Percentiles rank a stretch among this genome's conserved stretches.
Evolutionary conservation across 1,140 invertebrate genomes (phyloP).

Genomic region (Diploscapter pachys): DNA sequence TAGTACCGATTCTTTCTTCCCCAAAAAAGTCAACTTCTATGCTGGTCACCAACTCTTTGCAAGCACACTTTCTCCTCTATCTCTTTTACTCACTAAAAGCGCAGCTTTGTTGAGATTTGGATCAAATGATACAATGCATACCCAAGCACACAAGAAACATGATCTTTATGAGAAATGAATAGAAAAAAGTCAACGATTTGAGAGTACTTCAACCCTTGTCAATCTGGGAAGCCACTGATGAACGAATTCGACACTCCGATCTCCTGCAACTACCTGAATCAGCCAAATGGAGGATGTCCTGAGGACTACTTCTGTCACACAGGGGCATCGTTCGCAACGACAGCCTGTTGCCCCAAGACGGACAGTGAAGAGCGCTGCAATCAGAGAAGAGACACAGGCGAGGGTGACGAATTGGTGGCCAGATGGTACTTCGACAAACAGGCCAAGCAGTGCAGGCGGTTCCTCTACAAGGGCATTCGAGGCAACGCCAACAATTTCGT

Average conservation of each 20-base stretch:
- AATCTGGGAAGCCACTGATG: constrained; percentile 47
- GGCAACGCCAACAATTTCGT: constrained; percentile 58
- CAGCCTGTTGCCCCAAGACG: constrained; percentile 48
- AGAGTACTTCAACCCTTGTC: constrained; percentile 53
- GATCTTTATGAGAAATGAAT: constrained; percentile 13
- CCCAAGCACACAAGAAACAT: constrained; percentile 1
- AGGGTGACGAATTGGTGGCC: constrained; percentile 51
- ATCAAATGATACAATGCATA: constrained; percentile 1
- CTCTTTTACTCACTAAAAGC: too few species aligned
- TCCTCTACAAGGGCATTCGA: constrained; percentile 55
- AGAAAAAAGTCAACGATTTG: background rate
- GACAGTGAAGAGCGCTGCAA: constrained; percentile 44
- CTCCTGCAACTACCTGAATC: constrained; percentile 55
- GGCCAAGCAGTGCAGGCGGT: constrained; percentile 52
- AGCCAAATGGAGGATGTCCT: constrained; percentile 57
- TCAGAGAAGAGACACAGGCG: constrained; percentile 44
- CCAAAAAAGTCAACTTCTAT: too few species aligned
- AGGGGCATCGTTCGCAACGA: constrained; percentile 51
- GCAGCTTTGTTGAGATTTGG: too few species aligned
- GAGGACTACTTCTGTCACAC: constrained; percentile 49
- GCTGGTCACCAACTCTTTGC: too few species aligned
- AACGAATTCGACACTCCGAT: constrained; percentile 53
- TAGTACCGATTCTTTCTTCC: too few species aligned
- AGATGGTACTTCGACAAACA: constrained; percentile 55
- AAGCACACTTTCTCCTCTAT: too few species aligned